Evolutionary conservation across 2,113 vertebrate genomes (phyloP).

Genomic region (Myanophis thanlyinensis): DNA sequence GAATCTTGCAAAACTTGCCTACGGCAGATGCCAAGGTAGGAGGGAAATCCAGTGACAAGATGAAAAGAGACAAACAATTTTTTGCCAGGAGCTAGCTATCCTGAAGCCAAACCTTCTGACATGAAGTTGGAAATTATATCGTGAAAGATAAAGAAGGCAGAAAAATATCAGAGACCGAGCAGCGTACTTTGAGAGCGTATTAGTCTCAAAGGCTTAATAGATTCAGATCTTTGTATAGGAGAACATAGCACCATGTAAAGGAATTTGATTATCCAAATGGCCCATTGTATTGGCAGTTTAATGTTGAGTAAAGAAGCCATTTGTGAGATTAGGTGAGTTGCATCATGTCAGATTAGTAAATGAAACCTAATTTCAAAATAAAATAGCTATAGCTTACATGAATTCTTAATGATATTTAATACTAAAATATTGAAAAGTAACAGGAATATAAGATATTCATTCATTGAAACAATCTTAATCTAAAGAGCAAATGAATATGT

Average conservation of each 20-base stretch:
- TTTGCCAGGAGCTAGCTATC: background rate
- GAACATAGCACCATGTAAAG: background rate
- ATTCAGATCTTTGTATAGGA: background rate
- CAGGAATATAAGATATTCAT: conserved; percentile 23
- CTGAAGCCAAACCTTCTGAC: background rate
- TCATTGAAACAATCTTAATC: background rate
- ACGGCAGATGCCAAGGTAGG: background rate
- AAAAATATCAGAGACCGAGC: background rate
- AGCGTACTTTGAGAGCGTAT: background rate
- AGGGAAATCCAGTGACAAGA: background rate
- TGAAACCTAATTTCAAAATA: conserved; percentile 58
- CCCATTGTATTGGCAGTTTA: conserved; percentile 28
- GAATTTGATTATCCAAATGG: background rate
- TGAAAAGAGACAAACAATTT: background rate
- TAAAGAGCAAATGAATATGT: background rate
- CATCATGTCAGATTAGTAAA: conserved; percentile 48
- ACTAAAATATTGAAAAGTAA: conserved; percentile 27
- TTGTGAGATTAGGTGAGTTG: conserved; percentile 45
- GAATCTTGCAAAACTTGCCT: background rate
- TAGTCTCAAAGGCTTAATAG: background rate
- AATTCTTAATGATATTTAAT: conserved; percentile 55
- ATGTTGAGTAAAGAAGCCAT: conserved; percentile 72
- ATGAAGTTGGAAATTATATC: background rate
- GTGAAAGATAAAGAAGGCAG: background rate
- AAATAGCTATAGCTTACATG: conserved; percentile 36